Evolutionary conservation across 2,113 vertebrate genomes (phyloP), one percentile per base, ranked within the genome.

Genomic region (Anhinga anhinga): DNA sequence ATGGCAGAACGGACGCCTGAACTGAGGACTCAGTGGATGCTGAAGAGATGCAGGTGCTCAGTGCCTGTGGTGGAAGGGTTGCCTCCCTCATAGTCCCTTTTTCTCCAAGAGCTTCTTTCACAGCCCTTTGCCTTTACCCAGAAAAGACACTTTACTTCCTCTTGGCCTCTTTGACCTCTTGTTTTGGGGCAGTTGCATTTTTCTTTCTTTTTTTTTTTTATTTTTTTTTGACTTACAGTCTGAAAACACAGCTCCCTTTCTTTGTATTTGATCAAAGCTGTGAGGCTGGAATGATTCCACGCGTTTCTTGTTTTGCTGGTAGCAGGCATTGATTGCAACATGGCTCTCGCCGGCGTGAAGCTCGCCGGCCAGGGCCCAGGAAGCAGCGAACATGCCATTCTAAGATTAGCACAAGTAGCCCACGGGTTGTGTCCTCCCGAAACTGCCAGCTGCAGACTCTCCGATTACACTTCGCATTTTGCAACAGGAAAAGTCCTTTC

Each of bases 401-500:
- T 98, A 98, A 98, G 98, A 98, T 98, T 98, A 98, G 98, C 96
- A 95, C 83, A 86, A 92, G 90, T 69, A 71, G 90, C 83, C 96
- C 91, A 95, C 6, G 50, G 96, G 76, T 93, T 87, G 34, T 27
- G 86, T 93, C 93, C 77, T 84, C 88, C 91, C 4, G 2, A 93
- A 90, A 91, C 69, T 61, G 94, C 90, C 97, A 98, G 96, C 98
- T 97, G 96, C 69, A 88, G 63, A 32, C 95, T 97, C 90, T 98
- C 97, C 11, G 3, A 76, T 98, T 96, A 96, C 93, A 9, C 80
- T 32, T 15, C 0, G 5, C 7, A 2, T 89, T 59, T 59, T 52
- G 79, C 59, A 82, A 47, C 73, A 67, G 87, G 76, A 84, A 87
- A 96, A 91, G 77, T 85, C 72, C 47, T 86, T 83, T 67, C 82